Percentiles rank a stretch among this genome's conserved stretches.
These are phyloP conservation scores for Anthophora plumipes DNA, from an alignment of 2,888 invertebrate genomes.

Conservation along the genomic window DNA sequence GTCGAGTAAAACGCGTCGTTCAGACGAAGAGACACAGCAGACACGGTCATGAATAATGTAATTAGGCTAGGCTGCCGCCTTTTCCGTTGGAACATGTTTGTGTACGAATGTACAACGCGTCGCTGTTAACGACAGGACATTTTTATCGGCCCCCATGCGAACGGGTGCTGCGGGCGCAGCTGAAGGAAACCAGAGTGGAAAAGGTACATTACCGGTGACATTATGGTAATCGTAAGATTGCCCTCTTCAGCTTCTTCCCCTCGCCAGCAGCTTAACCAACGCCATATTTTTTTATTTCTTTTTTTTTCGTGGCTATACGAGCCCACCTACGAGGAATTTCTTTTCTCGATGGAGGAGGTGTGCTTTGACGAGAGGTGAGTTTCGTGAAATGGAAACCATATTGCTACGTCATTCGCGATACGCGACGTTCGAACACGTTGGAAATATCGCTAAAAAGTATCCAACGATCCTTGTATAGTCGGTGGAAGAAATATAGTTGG, in stretches of 20 bases:
- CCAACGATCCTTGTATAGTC: background rate
- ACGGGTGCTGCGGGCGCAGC: slow-evolving; percentile 82
- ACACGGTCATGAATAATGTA: slow-evolving; percentile 79
- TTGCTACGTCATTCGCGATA: slow-evolving; percentile 1
- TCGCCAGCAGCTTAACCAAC: background rate
- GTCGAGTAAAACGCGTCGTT: slow-evolving; percentile 36
- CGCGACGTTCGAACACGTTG: no score
- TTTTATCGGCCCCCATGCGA: slow-evolving; percentile 80
- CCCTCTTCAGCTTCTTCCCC: slow-evolving; percentile 29
- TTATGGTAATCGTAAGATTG: slow-evolving; percentile 66
- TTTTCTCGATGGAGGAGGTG: slow-evolving; percentile 20
- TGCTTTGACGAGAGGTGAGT: slow-evolving; percentile 29
- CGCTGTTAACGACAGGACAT: slow-evolving; percentile 74
- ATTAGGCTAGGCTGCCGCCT: slow-evolving; percentile 73
- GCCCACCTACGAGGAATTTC: slow-evolving; percentile 45
- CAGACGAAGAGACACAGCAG: slow-evolving; percentile 44
- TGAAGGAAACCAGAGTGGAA: slow-evolving; percentile 77
- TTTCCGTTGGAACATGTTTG: slow-evolving; percentile 65
- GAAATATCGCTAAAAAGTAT: background rate
- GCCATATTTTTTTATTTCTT: slow-evolving; percentile 22
- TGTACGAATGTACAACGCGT: slow-evolving; percentile 70
- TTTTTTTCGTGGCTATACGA: slow-evolving; percentile 25
- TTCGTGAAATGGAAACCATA: slow-evolving; percentile 13
- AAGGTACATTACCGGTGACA: slow-evolving; percentile 62
- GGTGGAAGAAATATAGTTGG: no score